phyloP scores from a whole-genome alignment of 2,113 vertebrate species.

The Ceratotherium simum region DNA sequence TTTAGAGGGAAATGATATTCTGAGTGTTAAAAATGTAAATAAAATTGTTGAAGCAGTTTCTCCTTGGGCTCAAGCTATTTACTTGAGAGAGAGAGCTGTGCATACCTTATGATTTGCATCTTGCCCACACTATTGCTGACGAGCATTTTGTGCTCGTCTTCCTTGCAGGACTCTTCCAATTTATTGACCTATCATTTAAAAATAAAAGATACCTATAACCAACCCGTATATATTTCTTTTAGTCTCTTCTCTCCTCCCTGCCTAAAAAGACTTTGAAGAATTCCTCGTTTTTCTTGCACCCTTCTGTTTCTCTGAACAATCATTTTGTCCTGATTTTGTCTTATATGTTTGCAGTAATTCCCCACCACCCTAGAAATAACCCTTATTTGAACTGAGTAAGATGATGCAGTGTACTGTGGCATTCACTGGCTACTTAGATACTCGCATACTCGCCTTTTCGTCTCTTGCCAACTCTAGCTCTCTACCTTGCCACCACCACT shows the following conservation, averaged over 20 bases:
- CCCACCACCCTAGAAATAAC: not conserved
- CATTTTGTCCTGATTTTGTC: not conserved
- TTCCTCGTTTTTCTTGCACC: not conserved
- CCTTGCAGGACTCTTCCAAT: not conserved
- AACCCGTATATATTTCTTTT: not conserved
- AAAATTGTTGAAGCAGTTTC: not conserved
- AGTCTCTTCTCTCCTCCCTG: not conserved
- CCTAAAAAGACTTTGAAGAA: not conserved
- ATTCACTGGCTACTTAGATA: not conserved
- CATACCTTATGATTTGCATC: not conserved
- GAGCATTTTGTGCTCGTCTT: not conserved
- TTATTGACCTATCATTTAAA: not conserved
- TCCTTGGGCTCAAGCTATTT: not conserved
- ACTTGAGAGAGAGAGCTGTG: not conserved
- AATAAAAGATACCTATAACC: not conserved
- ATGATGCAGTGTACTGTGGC: not conserved
- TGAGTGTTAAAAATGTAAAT: not conserved
- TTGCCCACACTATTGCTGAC: not conserved
- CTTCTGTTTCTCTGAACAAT: conserved; percentile 19
- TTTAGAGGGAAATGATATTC: not conserved
- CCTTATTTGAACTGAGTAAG: not conserved
- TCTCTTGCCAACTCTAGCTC: not conserved
- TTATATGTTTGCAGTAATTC: not conserved
- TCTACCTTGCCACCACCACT: not conserved
- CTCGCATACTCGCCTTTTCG: not conserved